phyloP scores from a whole-genome alignment of 2,888 invertebrate species.

The Agrilus mali region DNA sequence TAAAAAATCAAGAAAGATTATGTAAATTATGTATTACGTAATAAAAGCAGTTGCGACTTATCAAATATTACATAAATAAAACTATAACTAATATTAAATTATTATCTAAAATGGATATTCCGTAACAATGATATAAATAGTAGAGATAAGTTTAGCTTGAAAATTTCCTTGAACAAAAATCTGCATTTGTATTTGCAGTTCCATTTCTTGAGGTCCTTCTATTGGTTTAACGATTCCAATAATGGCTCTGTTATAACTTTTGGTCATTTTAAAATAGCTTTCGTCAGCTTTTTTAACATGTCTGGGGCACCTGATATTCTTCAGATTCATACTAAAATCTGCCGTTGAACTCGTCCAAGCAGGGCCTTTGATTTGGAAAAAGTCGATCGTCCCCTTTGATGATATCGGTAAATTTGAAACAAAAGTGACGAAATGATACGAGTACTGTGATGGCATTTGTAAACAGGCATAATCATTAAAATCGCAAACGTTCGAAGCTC shows the following conservation, averaged over 20 bases:
- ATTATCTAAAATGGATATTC: conserved; percentile 56
- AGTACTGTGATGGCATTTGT: conserved; percentile 71
- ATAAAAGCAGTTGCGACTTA: too few species aligned
- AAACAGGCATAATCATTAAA: conserved; percentile 62
- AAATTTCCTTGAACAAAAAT: conserved; percentile 59
- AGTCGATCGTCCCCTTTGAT: conserved; percentile 45
- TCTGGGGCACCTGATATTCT: conserved; percentile 51
- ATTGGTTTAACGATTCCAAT: conserved; percentile 63
- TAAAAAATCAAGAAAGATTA: too few species aligned
- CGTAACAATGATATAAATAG: conserved; percentile 74
- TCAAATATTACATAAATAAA: too few species aligned
- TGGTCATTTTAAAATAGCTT: conserved; percentile 31
- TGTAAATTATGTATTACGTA: too few species aligned
- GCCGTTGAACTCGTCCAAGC: conserved; percentile 55
- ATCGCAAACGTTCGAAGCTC: conserved; percentile 56
- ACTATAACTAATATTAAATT: not conserved
- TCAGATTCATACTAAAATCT: conserved; percentile 61
- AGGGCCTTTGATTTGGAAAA: conserved; percentile 84
- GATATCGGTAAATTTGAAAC: conserved; percentile 65
- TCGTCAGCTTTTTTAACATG: conserved; percentile 33
- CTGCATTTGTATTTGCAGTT: conserved; percentile 77
- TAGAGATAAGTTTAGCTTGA: conserved; percentile 73
- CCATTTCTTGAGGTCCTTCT: conserved; percentile 82
- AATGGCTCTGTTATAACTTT: conserved; percentile 49
- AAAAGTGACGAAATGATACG: conserved; percentile 88